Evolutionary conservation across 2,113 vertebrate species (phyloP), one percentile per base, ranked within the genome.

Genomic region (Centropristis striata): DNA sequence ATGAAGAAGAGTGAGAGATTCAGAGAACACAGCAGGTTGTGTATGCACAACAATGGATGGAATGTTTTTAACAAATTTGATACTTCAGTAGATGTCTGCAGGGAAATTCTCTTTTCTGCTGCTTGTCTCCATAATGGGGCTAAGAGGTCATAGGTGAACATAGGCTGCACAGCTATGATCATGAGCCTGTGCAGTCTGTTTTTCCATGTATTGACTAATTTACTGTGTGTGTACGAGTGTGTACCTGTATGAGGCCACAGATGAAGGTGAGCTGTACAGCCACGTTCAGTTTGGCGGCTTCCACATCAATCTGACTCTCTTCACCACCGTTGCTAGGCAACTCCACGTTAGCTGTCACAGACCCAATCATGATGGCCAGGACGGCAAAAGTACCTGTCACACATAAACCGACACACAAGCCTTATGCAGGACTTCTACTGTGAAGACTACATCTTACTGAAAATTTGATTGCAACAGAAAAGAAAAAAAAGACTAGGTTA

Each of bases 171-270:
- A 39, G 10, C 6, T 3, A 15, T 51, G 58, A 16, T 12, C 21
- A 20, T 50, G 1, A 36, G 37, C 23, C 13, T 71, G 21, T 57
- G 11, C 23, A 21, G 2, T 23, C 20, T 78, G 54, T 68, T 59
- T 51, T 36, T 21, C 4, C 18, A 41, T 16, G 25, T 58, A 65
- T 20, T 54, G 27, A 39, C 16, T 49, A 9, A 25, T n/a, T n/a
- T n/a, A n/a, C n/a, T 58, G 32, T 36, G 58, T 74, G 49, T 32
- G 21, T 49, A 18, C 21, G 8, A 61, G 49, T 58, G 54, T 9
- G 0, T 70, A 91, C 85, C 86, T 94, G 92, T 75, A 91, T 90
- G 32, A 93, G 81, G 47, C 92, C 92, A 84, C 87, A 92, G 20
- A 92, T 68, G 32, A 92, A 78, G 55, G 88, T 92, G 65, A 94